phyloP scores from a whole-genome alignment of 2,888 invertebrate species.

The Aspidiotus rigidus region DNA sequence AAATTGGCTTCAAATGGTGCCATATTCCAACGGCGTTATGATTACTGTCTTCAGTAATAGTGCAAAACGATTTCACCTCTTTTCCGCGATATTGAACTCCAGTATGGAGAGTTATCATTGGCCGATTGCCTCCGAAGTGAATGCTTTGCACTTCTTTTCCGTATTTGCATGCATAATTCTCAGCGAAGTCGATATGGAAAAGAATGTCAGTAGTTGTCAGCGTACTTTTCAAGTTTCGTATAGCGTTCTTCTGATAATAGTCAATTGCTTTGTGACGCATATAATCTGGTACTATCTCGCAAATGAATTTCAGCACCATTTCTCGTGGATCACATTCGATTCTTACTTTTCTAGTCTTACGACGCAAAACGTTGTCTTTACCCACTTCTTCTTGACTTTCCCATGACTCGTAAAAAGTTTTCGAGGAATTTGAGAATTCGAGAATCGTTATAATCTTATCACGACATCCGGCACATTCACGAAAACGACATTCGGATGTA shows the following conservation, averaged over 20 bases:
- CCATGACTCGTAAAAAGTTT: conserved; percentile 3
- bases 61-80: conserved; percentile 38
- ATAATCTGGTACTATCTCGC: background rate
- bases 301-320: background rate
- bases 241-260: background rate
- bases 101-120: conserved; percentile 34
- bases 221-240: conserved; percentile 9
- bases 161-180: conserved; percentile 31
- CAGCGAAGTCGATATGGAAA: conserved; percentile 28
- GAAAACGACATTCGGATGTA: background rate
- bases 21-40: conserved; percentile 43
- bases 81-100: conserved; percentile 18
- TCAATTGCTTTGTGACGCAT: background rate
- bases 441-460: background rate
- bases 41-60: conserved; percentile 40
- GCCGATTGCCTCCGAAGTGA: conserved; percentile 31
- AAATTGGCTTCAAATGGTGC: conserved; percentile 42
- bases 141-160: conserved; percentile 18
- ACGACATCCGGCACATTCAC: background rate
- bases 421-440: background rate
- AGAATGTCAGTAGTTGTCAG: conserved; percentile 13
- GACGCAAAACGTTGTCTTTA: background rate
- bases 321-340: background rate
- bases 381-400: background rate
- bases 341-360: background rate